A percentile compares a stretch with the other conserved stretches of the same genome.
Evolutionary conservation across 2,113 vertebrate genomes (phyloP).

Genomic region (Ariopsis seemanni): DNA sequence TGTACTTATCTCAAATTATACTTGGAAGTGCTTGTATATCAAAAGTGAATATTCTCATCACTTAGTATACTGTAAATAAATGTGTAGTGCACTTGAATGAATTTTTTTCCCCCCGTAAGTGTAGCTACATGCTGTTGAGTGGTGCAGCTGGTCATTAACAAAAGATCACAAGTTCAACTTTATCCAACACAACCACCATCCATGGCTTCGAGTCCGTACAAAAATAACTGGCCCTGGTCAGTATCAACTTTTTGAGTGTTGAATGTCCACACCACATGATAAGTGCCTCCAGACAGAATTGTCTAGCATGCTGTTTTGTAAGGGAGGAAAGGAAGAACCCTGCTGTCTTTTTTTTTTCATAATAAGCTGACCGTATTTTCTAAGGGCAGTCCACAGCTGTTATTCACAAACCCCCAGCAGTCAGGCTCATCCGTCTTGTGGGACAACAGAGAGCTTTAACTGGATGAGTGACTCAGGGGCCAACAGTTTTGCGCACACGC

Average conservation of each 20-base stretch:
- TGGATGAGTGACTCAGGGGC: slow-evolving; percentile 11
- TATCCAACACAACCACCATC: not conserved
- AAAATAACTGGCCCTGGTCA: not conserved
- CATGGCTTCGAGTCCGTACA: not conserved
- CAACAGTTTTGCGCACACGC: slow-evolving; percentile 9
- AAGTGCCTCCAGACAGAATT: not conserved
- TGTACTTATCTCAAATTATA: not conserved
- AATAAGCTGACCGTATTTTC: slow-evolving; percentile 9
- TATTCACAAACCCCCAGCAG: slow-evolving; percentile 21
- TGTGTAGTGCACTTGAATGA: not conserved
- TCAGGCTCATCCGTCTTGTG: slow-evolving; percentile 27
- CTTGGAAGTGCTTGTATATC: not conserved
- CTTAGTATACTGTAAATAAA: not conserved
- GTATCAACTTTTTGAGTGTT: not conserved
- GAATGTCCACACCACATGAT: not conserved
- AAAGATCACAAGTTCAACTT: not conserved
- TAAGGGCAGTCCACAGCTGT: slow-evolving; percentile 9
- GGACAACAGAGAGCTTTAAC: slow-evolving; percentile 21
- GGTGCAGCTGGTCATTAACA: not conserved
- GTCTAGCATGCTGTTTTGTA: not conserved
- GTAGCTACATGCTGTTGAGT: not conserved
- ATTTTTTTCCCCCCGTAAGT: not conserved
- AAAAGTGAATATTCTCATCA: not conserved
- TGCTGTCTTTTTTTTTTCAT: not conserved
- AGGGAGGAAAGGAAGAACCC: not conserved